These are phyloP conservation scores for Oceanites oceanicus DNA, from an alignment of 2,113 vertebrate species.

Conservation along the genomic window DNA sequence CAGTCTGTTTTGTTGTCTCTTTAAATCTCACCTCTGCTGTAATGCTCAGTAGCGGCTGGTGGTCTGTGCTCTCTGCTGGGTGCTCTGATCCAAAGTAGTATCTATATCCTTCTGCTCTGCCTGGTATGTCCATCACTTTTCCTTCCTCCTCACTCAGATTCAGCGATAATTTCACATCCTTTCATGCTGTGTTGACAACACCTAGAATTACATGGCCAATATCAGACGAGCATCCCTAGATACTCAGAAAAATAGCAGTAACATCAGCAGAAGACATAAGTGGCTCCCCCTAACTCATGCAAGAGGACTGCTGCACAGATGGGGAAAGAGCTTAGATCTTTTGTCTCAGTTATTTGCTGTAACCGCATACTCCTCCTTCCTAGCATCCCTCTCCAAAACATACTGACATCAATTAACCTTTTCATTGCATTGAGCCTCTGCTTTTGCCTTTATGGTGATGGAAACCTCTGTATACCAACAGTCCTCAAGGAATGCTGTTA, in stretches of 20 bases:
- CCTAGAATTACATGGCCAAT: background rate
- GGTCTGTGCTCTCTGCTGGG: background rate
- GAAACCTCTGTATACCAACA: background rate
- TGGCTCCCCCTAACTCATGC: background rate
- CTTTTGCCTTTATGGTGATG: background rate
- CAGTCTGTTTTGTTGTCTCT: background rate
- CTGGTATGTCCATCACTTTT: background rate
- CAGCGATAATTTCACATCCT: background rate
- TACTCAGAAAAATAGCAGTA: background rate
- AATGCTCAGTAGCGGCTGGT: background rate
- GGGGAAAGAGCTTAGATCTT: background rate
- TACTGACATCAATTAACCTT: constrained; percentile 18
- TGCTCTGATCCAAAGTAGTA: background rate
- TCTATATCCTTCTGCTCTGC: background rate
- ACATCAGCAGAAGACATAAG: background rate
- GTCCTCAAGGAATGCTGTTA: background rate
- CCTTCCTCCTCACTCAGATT: background rate
- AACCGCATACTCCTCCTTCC: background rate
- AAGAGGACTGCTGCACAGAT: background rate
- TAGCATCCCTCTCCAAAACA: background rate
- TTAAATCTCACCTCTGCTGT: constrained; percentile 11
- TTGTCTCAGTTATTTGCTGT: background rate
- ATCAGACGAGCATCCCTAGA: background rate
- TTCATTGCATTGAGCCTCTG: background rate
- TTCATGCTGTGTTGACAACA: background rate